Conservation (phyloP, 2,888 invertebrate species). For the Operophtera brumata region DNA sequence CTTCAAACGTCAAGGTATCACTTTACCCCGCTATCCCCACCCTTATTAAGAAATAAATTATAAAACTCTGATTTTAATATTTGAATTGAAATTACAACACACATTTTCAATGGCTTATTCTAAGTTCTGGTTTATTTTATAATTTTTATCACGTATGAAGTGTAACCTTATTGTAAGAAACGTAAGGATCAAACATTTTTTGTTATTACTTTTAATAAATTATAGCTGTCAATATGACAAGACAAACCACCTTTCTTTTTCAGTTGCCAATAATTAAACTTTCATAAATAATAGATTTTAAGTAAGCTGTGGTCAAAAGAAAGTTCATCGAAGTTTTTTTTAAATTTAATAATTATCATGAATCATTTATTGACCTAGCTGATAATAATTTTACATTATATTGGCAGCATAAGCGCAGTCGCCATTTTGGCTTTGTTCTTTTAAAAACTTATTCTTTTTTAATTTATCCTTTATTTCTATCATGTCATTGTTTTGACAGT, state of each 20-base stretch:
- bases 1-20: conserved; percentile 5
- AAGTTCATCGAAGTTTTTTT: background rate
- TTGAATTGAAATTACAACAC: conserved; percentile 15
- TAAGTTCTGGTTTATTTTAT: conserved; percentile 1
- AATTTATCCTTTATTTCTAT: background rate
- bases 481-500: background rate
- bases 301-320: too few species aligned
- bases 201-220: conserved; percentile 1
- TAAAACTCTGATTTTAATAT: conserved; percentile 13
- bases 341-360: conserved; percentile 1
- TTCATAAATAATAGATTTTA: too few species aligned
- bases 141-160: background rate
- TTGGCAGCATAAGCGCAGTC: conserved; percentile 19
- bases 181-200: conserved; percentile 1
- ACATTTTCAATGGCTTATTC: conserved; percentile 7
- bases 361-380: conserved; percentile 6
- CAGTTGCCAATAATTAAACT: background rate
- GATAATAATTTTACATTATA: conserved; percentile 3
- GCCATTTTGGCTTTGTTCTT: conserved; percentile 2
- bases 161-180: background rate
- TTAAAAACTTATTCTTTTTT: background rate
- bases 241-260: background rate
- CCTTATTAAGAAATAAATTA: conserved; percentile 8
- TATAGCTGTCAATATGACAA: conserved; percentile 15
- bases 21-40: background rate